Conservation (phyloP, 1,140 invertebrate species). For the Portunus trituberculatus region DNA sequence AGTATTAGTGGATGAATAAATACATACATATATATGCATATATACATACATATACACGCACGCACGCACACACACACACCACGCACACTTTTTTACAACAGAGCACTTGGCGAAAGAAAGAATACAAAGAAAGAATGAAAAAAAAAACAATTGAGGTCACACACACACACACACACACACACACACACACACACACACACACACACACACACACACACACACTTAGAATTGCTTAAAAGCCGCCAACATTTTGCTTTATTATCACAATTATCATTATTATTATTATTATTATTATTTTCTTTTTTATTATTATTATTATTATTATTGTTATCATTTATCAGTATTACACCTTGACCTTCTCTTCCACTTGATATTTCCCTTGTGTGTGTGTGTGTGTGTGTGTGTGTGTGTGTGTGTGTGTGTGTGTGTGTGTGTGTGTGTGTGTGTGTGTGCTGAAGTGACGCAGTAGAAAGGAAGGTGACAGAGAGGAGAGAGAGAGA, state of each 20-base stretch:
- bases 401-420: neutral
- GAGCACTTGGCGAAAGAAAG: too few species aligned
- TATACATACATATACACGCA: constrained; percentile 21
- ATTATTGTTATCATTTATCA: neutral
- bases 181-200: constrained; percentile 36
- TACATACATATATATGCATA: constrained; percentile 15
- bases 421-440: constrained; percentile 37
- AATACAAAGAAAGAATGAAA: neutral
- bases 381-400: constrained; percentile 1
- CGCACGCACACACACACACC: neutral
- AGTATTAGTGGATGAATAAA: too few species aligned
- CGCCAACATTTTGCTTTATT: neutral
- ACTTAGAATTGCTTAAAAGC: neutral
- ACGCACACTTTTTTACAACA: neutral
- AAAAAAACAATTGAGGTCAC: neutral
- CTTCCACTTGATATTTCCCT: neutral
- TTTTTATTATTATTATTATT: neutral
- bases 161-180: constrained; percentile 50
- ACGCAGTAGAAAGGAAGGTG: too few species aligned
- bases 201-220: constrained; percentile 16
- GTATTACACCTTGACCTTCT: neutral
- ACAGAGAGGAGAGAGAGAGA: neutral
- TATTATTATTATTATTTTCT: too few species aligned
- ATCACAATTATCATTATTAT: neutral
- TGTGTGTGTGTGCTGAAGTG: too few species aligned